Evolutionary conservation across 2,797 vertebrate genomes (phyloP).

Genomic region (Sebastes trivittatus): DNA sequence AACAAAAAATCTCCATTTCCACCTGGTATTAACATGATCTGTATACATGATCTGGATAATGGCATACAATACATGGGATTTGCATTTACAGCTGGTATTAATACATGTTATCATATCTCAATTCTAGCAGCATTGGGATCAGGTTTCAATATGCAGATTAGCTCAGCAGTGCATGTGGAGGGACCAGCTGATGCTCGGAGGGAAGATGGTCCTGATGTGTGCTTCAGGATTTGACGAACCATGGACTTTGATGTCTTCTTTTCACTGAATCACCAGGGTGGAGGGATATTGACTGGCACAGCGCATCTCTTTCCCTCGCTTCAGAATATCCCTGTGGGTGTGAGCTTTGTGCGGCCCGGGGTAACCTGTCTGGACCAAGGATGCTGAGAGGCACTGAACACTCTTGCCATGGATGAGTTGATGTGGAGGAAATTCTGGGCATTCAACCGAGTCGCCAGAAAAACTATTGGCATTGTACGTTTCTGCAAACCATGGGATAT

Average conservation of each 20-base stretch:
- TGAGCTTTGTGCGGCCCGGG: neutral
- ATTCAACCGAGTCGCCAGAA: too few species aligned
- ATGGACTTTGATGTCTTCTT: neutral
- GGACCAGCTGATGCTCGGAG: neutral
- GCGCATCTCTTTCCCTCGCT: neutral
- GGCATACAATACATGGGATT: neutral
- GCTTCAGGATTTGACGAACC: neutral
- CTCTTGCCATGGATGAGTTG: neutral
- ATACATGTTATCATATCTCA: neutral
- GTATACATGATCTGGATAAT: neutral
- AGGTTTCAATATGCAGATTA: neutral
- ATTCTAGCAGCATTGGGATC: neutral
- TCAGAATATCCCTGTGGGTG: neutral
- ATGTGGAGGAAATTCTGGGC: neutral
- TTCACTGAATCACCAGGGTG: neutral
- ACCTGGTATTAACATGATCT: neutral
- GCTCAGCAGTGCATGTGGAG: neutral
- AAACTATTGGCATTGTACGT: too few species aligned
- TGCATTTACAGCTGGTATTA: neutral
- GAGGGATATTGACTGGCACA: neutral
- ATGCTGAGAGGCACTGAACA: neutral
- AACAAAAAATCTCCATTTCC: neutral
- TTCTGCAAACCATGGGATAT: too few species aligned
- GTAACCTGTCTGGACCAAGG: accelerated
- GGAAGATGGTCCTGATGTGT: neutral